A percentile compares a stretch with the other conserved stretches of the same genome.
Conservation (phyloP, 2,888 invertebrate genomes). For the Adineta ricciae region DNA sequence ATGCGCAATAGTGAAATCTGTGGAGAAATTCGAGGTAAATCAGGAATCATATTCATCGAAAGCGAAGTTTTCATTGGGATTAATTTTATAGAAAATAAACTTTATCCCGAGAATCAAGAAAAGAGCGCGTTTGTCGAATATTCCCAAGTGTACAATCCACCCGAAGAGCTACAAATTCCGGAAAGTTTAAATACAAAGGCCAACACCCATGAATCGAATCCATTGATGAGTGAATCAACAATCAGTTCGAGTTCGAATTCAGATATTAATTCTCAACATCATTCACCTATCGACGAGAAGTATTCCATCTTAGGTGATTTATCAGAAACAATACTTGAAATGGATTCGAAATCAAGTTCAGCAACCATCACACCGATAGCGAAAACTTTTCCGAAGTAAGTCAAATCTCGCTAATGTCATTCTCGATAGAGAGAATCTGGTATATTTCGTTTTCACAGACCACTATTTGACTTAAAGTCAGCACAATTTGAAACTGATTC, state of each 20-base stretch:
- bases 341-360: conserved; percentile 25
- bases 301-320: neutral
- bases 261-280: neutral
- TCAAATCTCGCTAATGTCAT: neutral
- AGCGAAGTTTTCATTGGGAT: no score
- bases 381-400: conserved; percentile 26
- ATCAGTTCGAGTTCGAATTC: conserved; percentile 11
- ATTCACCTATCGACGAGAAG: neutral
- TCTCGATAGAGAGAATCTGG: no score
- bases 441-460: neutral
- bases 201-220: neutral
- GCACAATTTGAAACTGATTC: neutral
- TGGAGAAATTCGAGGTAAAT: conserved; percentile 59
- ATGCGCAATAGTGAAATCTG: conserved; percentile 72
- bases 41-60: neutral
- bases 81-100: neutral
- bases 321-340: neutral
- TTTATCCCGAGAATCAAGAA: conserved; percentile 32
- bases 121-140: conserved; percentile 31
- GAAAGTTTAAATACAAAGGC: neutral
- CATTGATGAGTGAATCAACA: conserved; percentile 24
- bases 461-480: neutral
- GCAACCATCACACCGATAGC: conserved; percentile 24
- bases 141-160: conserved; percentile 25
- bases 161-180: conserved; percentile 23